These are phyloP conservation scores for Muntiacus reevesi DNA, from an alignment of 2,113 vertebrate genomes.

Conservation along the genomic window DNA sequence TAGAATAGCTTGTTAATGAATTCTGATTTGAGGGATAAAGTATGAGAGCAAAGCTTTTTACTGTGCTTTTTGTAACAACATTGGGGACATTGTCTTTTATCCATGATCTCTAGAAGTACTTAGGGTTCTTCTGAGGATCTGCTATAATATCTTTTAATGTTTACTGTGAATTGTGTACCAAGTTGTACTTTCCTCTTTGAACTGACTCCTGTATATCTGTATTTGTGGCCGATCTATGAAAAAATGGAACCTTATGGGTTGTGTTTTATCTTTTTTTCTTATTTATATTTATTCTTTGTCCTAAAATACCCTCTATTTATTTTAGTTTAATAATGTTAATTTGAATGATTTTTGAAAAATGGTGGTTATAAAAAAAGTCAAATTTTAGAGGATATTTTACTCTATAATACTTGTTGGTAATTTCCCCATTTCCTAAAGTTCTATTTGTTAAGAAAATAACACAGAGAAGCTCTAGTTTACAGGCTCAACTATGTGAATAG, in stretches of 20 bases:
- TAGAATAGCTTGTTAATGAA: neutral
- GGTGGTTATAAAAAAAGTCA: neutral
- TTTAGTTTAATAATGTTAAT: neutral
- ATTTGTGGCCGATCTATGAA: neutral
- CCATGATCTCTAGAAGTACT: neutral
- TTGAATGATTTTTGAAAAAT: slow-evolving; percentile 27
- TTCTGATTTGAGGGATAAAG: neutral
- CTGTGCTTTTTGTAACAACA: neutral
- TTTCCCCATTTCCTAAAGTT: neutral
- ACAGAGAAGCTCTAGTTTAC: neutral
- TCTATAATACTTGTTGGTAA: neutral
- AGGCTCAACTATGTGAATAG: neutral
- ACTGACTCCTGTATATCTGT: neutral
- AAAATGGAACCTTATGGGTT: neutral
- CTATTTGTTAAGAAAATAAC: neutral
- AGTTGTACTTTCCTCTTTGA: neutral
- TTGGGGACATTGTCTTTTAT: neutral
- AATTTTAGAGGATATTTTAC: neutral
- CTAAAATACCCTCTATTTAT: neutral
- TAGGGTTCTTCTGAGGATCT: neutral
- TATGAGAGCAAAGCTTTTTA: neutral
- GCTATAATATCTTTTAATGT: neutral
- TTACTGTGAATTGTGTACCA: neutral
- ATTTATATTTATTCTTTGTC: neutral
- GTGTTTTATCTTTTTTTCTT: neutral